phyloP scores from a whole-genome alignment of 2,888 invertebrate genomes.

The Eupithecia subfuscata region DNA sequence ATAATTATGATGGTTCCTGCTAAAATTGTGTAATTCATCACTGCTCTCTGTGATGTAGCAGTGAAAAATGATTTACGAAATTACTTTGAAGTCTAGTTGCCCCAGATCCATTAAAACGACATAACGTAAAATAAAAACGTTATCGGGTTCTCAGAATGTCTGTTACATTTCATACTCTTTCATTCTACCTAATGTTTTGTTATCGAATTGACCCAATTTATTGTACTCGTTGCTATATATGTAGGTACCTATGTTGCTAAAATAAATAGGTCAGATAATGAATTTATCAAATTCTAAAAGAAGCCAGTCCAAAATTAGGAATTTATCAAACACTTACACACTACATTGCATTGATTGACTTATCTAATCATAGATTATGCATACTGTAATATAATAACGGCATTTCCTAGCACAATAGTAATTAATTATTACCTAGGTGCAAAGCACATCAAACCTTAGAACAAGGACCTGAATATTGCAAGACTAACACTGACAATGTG shows the following conservation, averaged over 20 bases:
- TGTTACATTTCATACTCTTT: slow-evolving; percentile 3
- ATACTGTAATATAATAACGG: slow-evolving; percentile 14
- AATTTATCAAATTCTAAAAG: slow-evolving; percentile 1
- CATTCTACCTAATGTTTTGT: not conserved
- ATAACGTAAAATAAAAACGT: not conserved
- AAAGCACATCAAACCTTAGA: slow-evolving; percentile 17
- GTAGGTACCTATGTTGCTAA: slow-evolving; percentile 7
- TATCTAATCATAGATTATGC: slow-evolving; percentile 8
- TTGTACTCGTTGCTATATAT: not conserved
- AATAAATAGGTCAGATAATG: not conserved
- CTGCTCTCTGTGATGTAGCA: not conserved
- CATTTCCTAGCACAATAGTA: slow-evolving; percentile 13
- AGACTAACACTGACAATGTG: slow-evolving; percentile 26
- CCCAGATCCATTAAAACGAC: not conserved
- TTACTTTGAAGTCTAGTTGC: slow-evolving; percentile 5
- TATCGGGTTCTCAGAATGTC: not conserved
- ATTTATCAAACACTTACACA: not conserved
- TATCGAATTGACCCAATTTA: slow-evolving; percentile 5
- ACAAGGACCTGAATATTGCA: slow-evolving; percentile 14
- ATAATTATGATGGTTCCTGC: not conserved
- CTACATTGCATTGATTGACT: not conserved
- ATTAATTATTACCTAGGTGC: slow-evolving; percentile 15
- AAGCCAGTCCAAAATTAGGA: not conserved
- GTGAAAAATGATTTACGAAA: not conserved
- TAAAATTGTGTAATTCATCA: not conserved